A percentile compares a stretch with the other conserved stretches of the same genome.
These are phyloP conservation scores for Cebidichthys violaceus DNA, from an alignment of 2,113 vertebrate species.

Conservation along the genomic window DNA sequence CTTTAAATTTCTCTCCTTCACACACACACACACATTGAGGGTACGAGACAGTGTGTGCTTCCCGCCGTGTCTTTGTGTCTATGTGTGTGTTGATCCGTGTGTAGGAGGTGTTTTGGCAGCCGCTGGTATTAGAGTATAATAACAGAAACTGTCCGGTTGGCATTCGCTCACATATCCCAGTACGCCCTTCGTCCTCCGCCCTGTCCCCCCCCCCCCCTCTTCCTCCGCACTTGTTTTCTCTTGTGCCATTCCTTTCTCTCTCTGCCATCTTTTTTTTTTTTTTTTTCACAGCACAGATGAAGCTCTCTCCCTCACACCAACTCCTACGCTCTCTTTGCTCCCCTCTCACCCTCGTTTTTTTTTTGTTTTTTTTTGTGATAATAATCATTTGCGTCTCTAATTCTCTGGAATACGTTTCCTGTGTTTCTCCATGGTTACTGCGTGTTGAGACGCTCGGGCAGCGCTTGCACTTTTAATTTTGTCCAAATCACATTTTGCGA, in stretches of 20 bases:
- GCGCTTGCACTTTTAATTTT: slow-evolving; percentile 50
- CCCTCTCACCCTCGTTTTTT: slow-evolving; percentile 30
- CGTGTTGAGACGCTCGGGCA: slow-evolving; percentile 20
- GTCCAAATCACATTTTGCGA: slow-evolving; percentile 62
- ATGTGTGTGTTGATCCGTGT: slow-evolving; percentile 48
- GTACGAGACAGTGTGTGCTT: slow-evolving; percentile 47
- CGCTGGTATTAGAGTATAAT: slow-evolving; percentile 54
- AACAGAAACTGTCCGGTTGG: slow-evolving; percentile 75
- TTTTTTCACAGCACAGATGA: slow-evolving; percentile 75
- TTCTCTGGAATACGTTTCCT: slow-evolving; percentile 48
- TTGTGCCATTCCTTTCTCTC: slow-evolving; percentile 44
- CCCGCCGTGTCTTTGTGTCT: slow-evolving; percentile 18
- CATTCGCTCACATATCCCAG: slow-evolving; percentile 64
- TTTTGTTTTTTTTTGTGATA: slow-evolving; percentile 30
- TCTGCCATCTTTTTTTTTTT: slow-evolving; percentile 54
- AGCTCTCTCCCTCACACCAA: slow-evolving; percentile 62
- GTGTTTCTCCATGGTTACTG: slow-evolving; percentile 18
- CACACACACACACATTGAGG: slow-evolving; percentile 34
- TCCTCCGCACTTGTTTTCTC: slow-evolving; percentile 46
- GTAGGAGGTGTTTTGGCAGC: slow-evolving; percentile 72
- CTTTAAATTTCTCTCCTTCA: slow-evolving; percentile 46
- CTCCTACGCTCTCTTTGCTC: slow-evolving; percentile 65
- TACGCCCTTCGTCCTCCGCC: slow-evolving; percentile 59
- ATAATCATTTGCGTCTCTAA: slow-evolving; percentile 43
- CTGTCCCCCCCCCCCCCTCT: slow-evolving; percentile 26